Base-by-base conservation (phyloP, 64 coral and sea anemone species). In the Stichodactyla mertensii region DNA sequence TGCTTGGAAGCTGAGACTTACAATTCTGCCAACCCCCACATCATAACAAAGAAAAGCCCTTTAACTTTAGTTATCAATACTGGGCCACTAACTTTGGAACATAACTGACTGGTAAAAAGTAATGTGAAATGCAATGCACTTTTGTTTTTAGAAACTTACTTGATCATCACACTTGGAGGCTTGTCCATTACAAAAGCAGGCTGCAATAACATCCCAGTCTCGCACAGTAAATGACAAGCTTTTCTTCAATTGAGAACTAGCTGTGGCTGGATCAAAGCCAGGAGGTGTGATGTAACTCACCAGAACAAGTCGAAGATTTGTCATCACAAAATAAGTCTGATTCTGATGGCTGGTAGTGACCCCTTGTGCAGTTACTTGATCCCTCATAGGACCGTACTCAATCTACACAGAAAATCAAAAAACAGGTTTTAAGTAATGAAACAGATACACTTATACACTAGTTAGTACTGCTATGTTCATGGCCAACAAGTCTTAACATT, bases 141-240 rank as follows among this genome's bases (percentile, higher is more conserved):
- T 58, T 58, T 58, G 8, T 58, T 58, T 58, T 58, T 58, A 45
- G 36, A 45, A 45, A 74, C n/a, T 92, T 89, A 98, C 95, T 36
- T 90, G 51, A 53, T 9, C 24, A 36, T 88, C 55, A 86, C 95
- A 98, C 16, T 89, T 55, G 14, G 80, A 89, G 64, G 97, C 90
- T 52, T 95, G 92, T 60, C 97, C 97, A 91, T 95, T 88, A 52
- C 97, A 99, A 64, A 84, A 92, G 23, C 97, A 99, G 4, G 90
- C 67, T 16, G 88, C 97, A 26, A 57, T 18, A 0, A 95, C 89
- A 36, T 95, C 78, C 92, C 89, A 94, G 52, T 99, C 93, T 79
- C 82, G 16, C 28, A 99, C 83, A 54, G 97, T 74, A 82, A 99
- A 99, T 59, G 87, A 99, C 6, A 99, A 91, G 70, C 81, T 55